phyloP scores from a whole-genome alignment of 2,797 vertebrate genomes.

The Muraenolepis orangiensis region DNA sequence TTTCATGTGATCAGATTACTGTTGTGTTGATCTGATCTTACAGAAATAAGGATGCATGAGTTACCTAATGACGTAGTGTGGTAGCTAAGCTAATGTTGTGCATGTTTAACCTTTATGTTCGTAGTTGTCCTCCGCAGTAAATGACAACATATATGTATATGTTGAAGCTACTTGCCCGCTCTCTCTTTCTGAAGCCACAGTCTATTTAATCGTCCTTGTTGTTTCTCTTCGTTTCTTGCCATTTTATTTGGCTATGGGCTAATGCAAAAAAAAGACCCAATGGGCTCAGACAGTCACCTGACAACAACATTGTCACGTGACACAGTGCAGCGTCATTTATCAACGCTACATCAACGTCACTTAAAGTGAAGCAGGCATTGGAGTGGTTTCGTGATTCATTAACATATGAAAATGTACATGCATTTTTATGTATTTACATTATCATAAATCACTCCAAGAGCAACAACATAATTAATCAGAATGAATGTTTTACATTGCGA shows the following conservation, averaged over 20 bases:
- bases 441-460: not conserved
- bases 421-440: not conserved
- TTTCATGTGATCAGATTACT: no score
- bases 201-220: slow-evolving; percentile 74
- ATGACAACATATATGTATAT: no score
- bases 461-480: not conserved
- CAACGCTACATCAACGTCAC: not conserved
- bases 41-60: no score
- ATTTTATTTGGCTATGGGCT: slow-evolving; percentile 41
- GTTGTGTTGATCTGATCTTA: no score
- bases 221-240: slow-evolving; percentile 82
- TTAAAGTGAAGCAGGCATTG: not conserved
- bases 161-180: slow-evolving; percentile 54
- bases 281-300: slow-evolving; percentile 5
- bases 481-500: not conserved
- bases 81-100: not conserved
- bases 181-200: slow-evolving; percentile 78
- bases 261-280: not conserved
- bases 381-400: not conserved
- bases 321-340: not conserved
- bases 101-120: not conserved
- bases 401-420: not conserved
- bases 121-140: not conserved
- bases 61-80: no score
- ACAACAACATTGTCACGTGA: slow-evolving; percentile 57